Conservation (phyloP, 1,140 invertebrate species). For the Nymphalis io region DNA sequence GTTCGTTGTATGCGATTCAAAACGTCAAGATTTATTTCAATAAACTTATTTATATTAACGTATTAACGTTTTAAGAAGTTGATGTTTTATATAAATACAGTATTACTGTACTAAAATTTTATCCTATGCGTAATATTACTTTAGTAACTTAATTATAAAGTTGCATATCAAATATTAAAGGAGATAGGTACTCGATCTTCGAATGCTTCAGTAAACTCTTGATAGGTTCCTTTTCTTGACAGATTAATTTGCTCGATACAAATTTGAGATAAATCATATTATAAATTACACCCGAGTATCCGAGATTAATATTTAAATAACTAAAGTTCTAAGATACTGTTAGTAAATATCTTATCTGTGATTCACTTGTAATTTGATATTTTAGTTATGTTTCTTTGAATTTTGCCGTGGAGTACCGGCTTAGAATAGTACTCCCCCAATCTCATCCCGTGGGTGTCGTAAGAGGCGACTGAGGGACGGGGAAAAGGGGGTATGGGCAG, state of each 20-base stretch:
- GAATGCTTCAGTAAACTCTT: constrained; percentile 18
- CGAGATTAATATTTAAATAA: neutral
- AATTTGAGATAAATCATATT: neutral
- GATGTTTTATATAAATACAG: neutral
- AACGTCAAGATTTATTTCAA: no score
- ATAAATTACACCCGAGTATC: neutral
- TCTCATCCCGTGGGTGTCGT: no score
- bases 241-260: constrained; percentile 44
- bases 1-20: no score
- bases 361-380: no score
- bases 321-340: neutral
- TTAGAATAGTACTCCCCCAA: no score
- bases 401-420: no score
- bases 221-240: constrained; percentile 43
- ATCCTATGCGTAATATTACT: neutral
- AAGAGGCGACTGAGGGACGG: no score
- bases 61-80: no score
- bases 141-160: neutral
- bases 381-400: no score
- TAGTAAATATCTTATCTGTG: neutral
- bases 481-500: no score
- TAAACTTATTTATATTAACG: no score
- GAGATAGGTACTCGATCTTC: constrained; percentile 7
- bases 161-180: constrained; percentile 6
- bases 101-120: neutral